Conservation (phyloP, 2,797 vertebrate species). For the Eremophila alpestris region DNA sequence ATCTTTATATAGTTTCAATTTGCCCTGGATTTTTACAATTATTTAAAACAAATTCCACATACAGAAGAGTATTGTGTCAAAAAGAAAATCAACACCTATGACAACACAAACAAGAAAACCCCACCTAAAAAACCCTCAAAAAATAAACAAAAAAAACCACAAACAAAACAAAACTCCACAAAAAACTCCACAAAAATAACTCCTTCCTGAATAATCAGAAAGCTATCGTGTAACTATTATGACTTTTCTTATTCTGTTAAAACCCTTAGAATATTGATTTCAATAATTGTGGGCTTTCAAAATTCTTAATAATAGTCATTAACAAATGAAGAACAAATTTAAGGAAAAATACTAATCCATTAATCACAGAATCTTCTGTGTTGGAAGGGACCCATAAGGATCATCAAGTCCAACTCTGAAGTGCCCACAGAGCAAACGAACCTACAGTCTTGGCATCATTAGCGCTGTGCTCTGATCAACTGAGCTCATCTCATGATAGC, state of each 20-base stretch:
- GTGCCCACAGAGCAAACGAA: neutral
- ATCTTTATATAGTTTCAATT: neutral
- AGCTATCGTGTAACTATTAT: neutral
- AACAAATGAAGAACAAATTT: neutral
- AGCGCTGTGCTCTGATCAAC: neutral
- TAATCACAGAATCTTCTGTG: neutral
- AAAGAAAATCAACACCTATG: neutral
- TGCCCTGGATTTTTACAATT: neutral
- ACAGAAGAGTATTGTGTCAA: neutral
- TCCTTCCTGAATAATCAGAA: neutral
- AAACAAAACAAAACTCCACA: neutral
- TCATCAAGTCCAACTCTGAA: neutral
- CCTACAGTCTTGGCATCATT: neutral
- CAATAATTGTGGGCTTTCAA: neutral
- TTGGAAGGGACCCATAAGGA: neutral
- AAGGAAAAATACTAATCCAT: neutral
- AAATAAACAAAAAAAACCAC: neutral
- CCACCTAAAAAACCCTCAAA: neutral
- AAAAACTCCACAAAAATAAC: neutral
- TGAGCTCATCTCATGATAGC: neutral
- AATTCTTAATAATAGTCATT: neutral
- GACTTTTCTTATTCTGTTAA: neutral
- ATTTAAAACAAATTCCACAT: neutral
- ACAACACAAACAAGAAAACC: neutral
- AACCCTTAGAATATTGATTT: neutral